phyloP scores from a whole-genome alignment of 2,113 vertebrate genomes.

The Suricata suricatta region DNA sequence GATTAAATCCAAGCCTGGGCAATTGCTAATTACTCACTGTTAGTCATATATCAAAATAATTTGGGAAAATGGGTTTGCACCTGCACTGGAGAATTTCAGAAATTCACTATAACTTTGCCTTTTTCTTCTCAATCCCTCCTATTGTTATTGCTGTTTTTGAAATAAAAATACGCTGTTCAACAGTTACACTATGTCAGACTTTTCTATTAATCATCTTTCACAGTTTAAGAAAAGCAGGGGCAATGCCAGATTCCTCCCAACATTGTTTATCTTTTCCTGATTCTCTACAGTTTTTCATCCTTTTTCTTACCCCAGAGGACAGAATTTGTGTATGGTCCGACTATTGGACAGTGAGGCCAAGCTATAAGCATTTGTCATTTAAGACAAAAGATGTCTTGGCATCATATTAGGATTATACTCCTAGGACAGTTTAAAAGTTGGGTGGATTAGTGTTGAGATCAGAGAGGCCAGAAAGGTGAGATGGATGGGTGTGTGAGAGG shows the following conservation, averaged over 20 bases:
- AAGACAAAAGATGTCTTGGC: neutral
- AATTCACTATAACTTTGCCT: neutral
- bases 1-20: neutral
- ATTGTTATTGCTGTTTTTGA: neutral
- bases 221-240: neutral
- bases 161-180: neutral
- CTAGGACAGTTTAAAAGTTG: neutral
- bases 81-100: neutral
- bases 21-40: neutral
- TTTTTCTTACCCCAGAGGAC: neutral
- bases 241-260: neutral
- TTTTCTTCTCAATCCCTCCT: neutral
- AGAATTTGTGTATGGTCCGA: neutral
- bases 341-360: neutral
- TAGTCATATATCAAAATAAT: neutral
- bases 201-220: neutral
- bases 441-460: neutral
- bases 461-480: neutral
- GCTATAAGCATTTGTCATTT: neutral
- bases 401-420: neutral
- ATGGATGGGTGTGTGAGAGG: neutral
- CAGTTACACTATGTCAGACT: neutral
- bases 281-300: neutral
- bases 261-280: neutral
- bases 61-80: neutral